Evolutionary conservation across 2,888 invertebrate species (phyloP).

Genomic region (Harmothoe impar): DNA sequence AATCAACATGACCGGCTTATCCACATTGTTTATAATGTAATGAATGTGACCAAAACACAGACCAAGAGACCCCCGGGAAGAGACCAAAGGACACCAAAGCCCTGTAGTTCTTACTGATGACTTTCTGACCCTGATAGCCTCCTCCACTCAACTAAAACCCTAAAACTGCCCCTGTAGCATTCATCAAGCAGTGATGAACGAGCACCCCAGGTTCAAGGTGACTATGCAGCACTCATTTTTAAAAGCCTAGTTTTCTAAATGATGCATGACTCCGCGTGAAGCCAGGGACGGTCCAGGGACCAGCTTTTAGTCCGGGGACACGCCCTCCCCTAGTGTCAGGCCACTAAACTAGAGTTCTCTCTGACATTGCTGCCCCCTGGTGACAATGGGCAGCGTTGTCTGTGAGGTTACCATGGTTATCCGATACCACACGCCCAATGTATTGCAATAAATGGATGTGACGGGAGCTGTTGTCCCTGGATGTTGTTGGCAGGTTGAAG

Average conservation of each 20-base stretch:
- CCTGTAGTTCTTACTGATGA: too few relatives aligned
- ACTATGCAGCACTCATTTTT: not conserved
- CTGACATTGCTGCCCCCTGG: not conserved
- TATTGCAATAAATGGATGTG: slow-evolving; percentile 14
- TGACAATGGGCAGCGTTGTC: slow-evolving; percentile 4
- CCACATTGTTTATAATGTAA: too few relatives aligned
- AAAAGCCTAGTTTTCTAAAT: slow-evolving; percentile 16
- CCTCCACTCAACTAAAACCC: too few relatives aligned
- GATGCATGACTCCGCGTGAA: not conserved
- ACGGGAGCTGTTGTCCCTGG: not conserved
- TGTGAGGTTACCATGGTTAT: not conserved
- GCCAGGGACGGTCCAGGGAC: not conserved
- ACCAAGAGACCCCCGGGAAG: too few relatives aligned
- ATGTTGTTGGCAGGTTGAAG: not conserved
- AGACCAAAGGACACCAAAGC: too few relatives aligned
- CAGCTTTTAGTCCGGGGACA: not conserved
- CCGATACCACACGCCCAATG: not conserved
- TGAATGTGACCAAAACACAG: too few relatives aligned
- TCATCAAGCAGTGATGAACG: too few relatives aligned
- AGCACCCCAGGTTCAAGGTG: too few relatives aligned
- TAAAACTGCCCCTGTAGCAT: too few relatives aligned
- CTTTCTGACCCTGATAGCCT: too few relatives aligned
- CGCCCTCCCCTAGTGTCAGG: not conserved
- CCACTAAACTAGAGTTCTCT: not conserved
- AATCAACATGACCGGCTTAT: too few relatives aligned